A percentile compares a stretch with the other conserved stretches of the same genome.
Evolutionary conservation across 2,113 vertebrate species (phyloP).

Genomic region (Toxotes jaculatrix): DNA sequence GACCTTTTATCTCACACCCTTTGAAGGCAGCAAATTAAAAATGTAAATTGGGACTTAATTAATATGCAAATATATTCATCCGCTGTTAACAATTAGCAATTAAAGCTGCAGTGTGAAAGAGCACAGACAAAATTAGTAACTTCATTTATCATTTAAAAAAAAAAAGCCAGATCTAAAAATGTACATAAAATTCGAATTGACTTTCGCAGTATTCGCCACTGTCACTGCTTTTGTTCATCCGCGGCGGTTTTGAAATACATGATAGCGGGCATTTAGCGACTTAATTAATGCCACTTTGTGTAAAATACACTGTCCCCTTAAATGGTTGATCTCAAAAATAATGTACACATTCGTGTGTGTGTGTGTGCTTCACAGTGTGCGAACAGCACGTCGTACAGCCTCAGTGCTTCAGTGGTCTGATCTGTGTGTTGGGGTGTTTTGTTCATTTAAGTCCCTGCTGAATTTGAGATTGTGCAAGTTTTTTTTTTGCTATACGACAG

Average conservation of each 20-base stretch:
- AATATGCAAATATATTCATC: slow-evolving; percentile 99
- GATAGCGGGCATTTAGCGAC: slow-evolving; percentile 58
- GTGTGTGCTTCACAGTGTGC: slow-evolving; percentile 26
- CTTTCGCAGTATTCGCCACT: slow-evolving; percentile 91
- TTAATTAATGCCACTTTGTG: slow-evolving; percentile 73
- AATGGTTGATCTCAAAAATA: slow-evolving; percentile 64
- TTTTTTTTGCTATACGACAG: not conserved
- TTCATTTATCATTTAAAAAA: slow-evolving; percentile 97
- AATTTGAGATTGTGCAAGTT: slow-evolving; percentile 34
- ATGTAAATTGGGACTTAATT: slow-evolving; percentile 99
- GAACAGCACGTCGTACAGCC: not conserved
- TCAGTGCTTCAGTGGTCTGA: slow-evolving; percentile 1
- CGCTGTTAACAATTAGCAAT: slow-evolving; percentile 99
- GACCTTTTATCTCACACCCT: slow-evolving; percentile 99
- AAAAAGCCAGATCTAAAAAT: slow-evolving; percentile 86
- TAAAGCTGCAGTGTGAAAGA: slow-evolving; percentile 99
- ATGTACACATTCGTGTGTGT: slow-evolving; percentile 42
- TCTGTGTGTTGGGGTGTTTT: slow-evolving; percentile 10
- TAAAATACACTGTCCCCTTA: slow-evolving; percentile 68
- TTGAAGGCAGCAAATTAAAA: slow-evolving; percentile 99
- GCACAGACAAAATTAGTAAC: slow-evolving; percentile 99
- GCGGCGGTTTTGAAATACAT: slow-evolving; percentile 51
- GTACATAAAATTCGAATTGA: slow-evolving; percentile 97
- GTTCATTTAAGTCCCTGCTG: slow-evolving; percentile 22
- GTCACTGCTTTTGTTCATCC: slow-evolving; percentile 80